Percentiles rank a stretch among this genome's conserved stretches.
These are phyloP conservation scores for Magallana gigas DNA, from an alignment of 1,140 invertebrate genomes.

Conservation along the genomic window DNA sequence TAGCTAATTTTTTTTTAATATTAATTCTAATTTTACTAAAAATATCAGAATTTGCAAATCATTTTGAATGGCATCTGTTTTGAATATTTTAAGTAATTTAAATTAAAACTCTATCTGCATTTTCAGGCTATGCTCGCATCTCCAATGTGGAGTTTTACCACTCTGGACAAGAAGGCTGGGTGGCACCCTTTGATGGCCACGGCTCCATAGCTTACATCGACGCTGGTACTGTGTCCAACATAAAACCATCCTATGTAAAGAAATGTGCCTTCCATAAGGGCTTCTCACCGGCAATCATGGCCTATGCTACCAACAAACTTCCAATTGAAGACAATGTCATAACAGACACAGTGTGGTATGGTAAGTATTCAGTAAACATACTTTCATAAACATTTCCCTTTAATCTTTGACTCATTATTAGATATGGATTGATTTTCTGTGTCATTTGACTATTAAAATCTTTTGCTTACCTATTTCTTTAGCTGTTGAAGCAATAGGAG, in stretches of 20 bases:
- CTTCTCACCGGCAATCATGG: slow-evolving; percentile 73
- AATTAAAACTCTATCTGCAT: not conserved
- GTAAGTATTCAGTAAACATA: not conserved
- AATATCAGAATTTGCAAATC: too few species aligned
- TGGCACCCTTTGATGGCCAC: slow-evolving; percentile 65
- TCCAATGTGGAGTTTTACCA: slow-evolving; percentile 71
- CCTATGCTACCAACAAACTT: slow-evolving; percentile 61
- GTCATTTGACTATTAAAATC: too few species aligned
- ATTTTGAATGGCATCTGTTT: too few species aligned
- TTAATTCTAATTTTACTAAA: too few species aligned
- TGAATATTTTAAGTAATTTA: too few species aligned
- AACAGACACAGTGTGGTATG: slow-evolving; percentile 61
- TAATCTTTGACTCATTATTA: too few species aligned
- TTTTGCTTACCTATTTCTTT: not conserved
- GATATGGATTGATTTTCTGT: too few species aligned
- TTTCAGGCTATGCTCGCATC: slow-evolving; percentile 70
- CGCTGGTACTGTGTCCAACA: slow-evolving; percentile 48
- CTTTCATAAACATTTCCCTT: too few species aligned
- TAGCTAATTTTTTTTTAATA: too few species aligned
- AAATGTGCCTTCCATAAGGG: slow-evolving; percentile 69
- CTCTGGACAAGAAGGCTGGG: slow-evolving; percentile 73
- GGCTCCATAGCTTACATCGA: slow-evolving; percentile 71
- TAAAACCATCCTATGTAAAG: slow-evolving; percentile 66
- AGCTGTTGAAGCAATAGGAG: slow-evolving; percentile 12
- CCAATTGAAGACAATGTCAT: slow-evolving; percentile 68